These are phyloP conservation scores for Phrynosoma platyrhinos DNA, from an alignment of 2,113 vertebrate species.

Conservation along the genomic window DNA sequence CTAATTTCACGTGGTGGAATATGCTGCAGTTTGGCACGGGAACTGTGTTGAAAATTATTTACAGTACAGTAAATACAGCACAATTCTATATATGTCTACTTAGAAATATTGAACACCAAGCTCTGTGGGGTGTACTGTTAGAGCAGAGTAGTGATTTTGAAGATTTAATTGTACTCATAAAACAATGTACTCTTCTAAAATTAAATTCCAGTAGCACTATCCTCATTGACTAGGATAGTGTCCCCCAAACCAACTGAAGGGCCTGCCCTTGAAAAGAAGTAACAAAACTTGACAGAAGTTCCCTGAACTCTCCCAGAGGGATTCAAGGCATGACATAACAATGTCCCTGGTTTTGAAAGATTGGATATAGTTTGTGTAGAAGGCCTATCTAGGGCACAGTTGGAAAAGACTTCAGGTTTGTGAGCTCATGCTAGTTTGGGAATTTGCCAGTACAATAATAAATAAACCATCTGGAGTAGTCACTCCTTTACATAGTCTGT, in stretches of 20 bases:
- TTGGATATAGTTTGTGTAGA: background rate
- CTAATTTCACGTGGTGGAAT: no score
- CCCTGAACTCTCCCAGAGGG: background rate
- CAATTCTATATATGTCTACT: background rate
- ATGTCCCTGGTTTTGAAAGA: background rate
- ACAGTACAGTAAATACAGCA: no score
- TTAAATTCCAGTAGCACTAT: no score
- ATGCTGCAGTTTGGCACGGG: no score
- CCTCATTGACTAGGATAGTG: no score
- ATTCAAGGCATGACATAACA: background rate
- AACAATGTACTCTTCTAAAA: no score
- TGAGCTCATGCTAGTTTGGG: background rate
- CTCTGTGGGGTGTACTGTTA: no score
- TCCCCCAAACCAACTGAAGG: no score
- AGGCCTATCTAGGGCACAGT: background rate
- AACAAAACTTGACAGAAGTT: background rate
- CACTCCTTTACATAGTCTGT: constrained; percentile 16
- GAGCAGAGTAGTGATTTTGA: no score
- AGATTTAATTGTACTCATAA: no score
- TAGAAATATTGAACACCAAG: background rate
- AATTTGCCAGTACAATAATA: constrained; percentile 16
- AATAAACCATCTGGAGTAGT: constrained; percentile 35
- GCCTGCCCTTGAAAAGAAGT: background rate
- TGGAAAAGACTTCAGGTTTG: background rate
- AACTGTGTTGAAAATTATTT: background rate